phyloP scores from a whole-genome alignment of 1,140 invertebrate species.

The Diabrotica virgifera region DNA sequence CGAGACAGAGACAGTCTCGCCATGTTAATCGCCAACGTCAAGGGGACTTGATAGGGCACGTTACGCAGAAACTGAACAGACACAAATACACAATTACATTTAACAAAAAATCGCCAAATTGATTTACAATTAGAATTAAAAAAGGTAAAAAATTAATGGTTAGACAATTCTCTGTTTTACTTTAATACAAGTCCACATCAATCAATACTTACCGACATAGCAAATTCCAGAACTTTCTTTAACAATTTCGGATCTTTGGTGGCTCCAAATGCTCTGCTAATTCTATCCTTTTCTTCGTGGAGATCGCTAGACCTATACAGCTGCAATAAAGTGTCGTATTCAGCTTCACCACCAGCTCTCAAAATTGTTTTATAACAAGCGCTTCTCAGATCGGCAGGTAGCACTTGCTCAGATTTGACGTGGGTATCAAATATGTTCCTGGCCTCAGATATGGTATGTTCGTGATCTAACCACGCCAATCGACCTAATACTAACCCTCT shows the following conservation, averaged over 20 bases:
- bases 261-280: slow-evolving; percentile 76
- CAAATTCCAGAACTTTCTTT: slow-evolving; percentile 80
- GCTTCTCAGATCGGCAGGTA: slow-evolving; percentile 85
- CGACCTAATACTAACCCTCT: slow-evolving; percentile 77
- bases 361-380: slow-evolving; percentile 85
- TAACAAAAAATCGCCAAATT: too few relatives aligned
- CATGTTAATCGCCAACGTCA: too few relatives aligned
- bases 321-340: slow-evolving; percentile 75
- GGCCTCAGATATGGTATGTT: slow-evolving; percentile 72
- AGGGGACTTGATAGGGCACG: too few relatives aligned
- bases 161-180: too few relatives aligned
- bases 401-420: slow-evolving; percentile 54
- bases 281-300: slow-evolving; percentile 90
- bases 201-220: slow-evolving; percentile 70
- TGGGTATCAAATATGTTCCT: slow-evolving; percentile 71
- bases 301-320: slow-evolving; percentile 83
- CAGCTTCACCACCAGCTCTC: slow-evolving; percentile 63
- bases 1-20: too few relatives aligned
- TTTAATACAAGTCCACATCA: too few relatives aligned
- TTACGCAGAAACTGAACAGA: too few relatives aligned
- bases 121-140: too few relatives aligned
- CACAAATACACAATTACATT: too few relatives aligned
- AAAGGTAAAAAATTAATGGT: too few relatives aligned
- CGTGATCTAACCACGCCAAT: slow-evolving; percentile 78
- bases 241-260: slow-evolving; percentile 69